A percentile compares a stretch with the other conserved stretches of the same genome.
phyloP scores from a whole-genome alignment of 2,113 vertebrate genomes.

The Clarias gariepinus region DNA sequence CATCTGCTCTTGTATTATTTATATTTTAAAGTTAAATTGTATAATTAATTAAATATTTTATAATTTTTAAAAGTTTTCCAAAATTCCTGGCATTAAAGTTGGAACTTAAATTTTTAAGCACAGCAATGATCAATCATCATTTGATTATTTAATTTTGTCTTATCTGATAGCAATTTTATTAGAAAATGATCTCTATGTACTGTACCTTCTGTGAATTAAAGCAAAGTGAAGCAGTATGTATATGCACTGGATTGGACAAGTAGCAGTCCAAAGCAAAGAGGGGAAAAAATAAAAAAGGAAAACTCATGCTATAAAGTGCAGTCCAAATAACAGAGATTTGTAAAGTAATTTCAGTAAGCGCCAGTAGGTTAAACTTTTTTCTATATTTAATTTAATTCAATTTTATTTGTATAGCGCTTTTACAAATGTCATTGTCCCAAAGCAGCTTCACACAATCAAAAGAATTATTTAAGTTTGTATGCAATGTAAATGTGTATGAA shows the following conservation, averaged over 20 bases:
- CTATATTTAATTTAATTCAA: too few relatives aligned
- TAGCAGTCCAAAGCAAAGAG: neutral
- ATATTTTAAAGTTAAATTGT: neutral
- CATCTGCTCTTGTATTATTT: neutral
- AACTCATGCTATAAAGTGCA: too few relatives aligned
- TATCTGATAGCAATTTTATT: neutral
- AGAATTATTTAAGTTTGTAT: too few relatives aligned
- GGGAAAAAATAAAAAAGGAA: too few relatives aligned
- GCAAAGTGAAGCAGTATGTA: neutral
- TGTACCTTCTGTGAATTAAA: neutral
- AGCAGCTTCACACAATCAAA: too few relatives aligned
- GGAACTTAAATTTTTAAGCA: neutral
- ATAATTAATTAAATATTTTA: neutral
- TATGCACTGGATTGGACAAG: neutral
- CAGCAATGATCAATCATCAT: neutral
- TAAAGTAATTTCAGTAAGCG: too few relatives aligned
- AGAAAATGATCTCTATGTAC: neutral
- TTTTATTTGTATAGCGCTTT: too few relatives aligned
- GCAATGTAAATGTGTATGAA: too few relatives aligned
- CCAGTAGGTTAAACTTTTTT: too few relatives aligned
- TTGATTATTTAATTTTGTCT: neutral
- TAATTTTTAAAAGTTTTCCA: neutral
- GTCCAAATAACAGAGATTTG: too few relatives aligned
- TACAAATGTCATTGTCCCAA: too few relatives aligned
- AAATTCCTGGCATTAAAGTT: conserved; percentile 18